These are phyloP conservation scores for Oncorhynchus kisutch DNA, from an alignment of 2,113 vertebrate genomes.

Conservation along the genomic window DNA sequence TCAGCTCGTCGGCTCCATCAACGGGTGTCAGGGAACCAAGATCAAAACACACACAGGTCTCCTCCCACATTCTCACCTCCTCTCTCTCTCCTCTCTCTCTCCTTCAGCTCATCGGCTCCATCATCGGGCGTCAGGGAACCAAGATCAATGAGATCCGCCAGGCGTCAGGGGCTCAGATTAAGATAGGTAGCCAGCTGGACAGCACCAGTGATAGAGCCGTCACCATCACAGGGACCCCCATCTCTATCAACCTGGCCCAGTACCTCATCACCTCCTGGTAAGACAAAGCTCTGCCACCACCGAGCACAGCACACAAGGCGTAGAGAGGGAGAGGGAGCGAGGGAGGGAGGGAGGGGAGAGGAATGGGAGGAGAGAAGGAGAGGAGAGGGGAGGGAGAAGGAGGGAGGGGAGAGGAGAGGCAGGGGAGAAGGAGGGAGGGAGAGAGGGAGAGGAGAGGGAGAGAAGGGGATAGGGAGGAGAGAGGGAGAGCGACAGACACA, in stretches of 20 bases:
- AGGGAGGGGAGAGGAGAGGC: too few relatives aligned
- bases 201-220: conserved; percentile 87
- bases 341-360: too few relatives aligned
- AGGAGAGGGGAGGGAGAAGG: too few relatives aligned
- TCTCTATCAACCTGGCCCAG: conserved; percentile 92
- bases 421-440: too few relatives aligned
- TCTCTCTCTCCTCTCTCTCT: neutral
- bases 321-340: too few relatives aligned
- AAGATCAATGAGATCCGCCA: conserved; percentile 93
- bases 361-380: too few relatives aligned
- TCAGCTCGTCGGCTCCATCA: conserved; percentile 93
- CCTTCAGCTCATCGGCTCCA: conserved; percentile 88
- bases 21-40: conserved; percentile 87
- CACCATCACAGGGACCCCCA: conserved; percentile 88
- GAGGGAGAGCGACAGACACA: too few relatives aligned
- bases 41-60: neutral
- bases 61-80: neutral
- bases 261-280: conserved; percentile 96
- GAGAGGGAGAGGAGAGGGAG: too few relatives aligned
- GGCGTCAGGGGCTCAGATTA: conserved; percentile 93
- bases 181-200: conserved; percentile 92
- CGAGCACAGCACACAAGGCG: too few relatives aligned
- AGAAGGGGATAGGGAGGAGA: too few relatives aligned
- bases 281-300: conserved; percentile 43
- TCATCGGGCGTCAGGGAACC: conserved; percentile 92